Evolutionary conservation across 2,888 invertebrate species (phyloP).

Genomic region (Nudaria mundana): DNA sequence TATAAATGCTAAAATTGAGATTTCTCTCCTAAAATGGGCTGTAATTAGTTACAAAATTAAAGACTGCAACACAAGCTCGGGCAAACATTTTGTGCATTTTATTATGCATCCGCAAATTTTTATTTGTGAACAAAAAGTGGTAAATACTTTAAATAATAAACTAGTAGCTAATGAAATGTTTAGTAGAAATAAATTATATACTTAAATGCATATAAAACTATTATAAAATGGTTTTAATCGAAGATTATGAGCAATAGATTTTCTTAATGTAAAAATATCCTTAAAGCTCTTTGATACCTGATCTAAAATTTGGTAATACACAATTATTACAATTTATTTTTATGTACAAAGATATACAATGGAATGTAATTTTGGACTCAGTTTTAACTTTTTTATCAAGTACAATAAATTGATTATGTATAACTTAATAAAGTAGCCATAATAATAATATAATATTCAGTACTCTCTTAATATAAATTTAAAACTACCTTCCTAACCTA

Average conservation of each 20-base stretch:
- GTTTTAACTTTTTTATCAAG: conserved; percentile 59
- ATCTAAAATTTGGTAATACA: conserved; percentile 49
- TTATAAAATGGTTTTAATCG: conserved; percentile 36
- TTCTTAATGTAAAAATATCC: conserved; percentile 58
- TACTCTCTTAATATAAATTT: conserved; percentile 49
- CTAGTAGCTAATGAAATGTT: too few relatives aligned
- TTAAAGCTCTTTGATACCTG: conserved; percentile 73
- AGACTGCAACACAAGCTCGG: too few relatives aligned
- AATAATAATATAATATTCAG: conserved; percentile 54
- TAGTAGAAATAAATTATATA: too few relatives aligned
- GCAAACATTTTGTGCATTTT: too few relatives aligned
- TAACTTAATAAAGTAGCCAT: conserved; percentile 54
- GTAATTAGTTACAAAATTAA: too few relatives aligned
- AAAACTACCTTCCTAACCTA: conserved; percentile 40
- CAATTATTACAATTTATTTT: conserved; percentile 39
- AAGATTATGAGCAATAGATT: conserved; percentile 68
- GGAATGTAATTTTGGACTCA: conserved; percentile 78
- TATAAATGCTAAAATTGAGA: too few relatives aligned
- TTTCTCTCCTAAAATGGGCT: too few relatives aligned
- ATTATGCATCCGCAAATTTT: too few relatives aligned
- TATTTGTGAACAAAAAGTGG: too few relatives aligned
- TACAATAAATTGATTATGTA: conserved; percentile 51
- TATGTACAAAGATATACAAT: conserved; percentile 72
- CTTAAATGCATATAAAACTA: conserved; percentile 57
- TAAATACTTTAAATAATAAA: too few relatives aligned